A percentile compares a stretch with the other conserved stretches of the same genome.
These are phyloP conservation scores for Acipenser ruthenus DNA, from an alignment of 2,797 vertebrate species.

Conservation along the genomic window DNA sequence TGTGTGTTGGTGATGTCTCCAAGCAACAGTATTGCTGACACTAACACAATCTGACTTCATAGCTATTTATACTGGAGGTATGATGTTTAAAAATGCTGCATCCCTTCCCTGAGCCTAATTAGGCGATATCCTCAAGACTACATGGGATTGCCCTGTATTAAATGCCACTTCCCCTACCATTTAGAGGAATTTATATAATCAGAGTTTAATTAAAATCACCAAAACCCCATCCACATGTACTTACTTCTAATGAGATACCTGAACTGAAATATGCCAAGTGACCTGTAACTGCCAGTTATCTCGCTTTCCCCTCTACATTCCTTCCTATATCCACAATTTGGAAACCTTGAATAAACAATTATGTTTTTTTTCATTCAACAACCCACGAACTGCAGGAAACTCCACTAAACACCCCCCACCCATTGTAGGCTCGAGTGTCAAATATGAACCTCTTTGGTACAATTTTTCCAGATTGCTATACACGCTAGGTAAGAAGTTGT, in stretches of 20 bases:
- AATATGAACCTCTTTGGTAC: no score
- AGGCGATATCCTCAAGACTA: slow-evolving; percentile 4
- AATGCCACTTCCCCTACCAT: neutral
- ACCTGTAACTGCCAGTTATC: slow-evolving; percentile 6
- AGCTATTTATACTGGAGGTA: slow-evolving; percentile 13
- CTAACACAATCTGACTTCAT: slow-evolving; percentile 16
- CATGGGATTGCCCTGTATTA: slow-evolving; percentile 2
- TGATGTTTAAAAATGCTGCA: slow-evolving; percentile 19
- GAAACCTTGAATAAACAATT: no score
- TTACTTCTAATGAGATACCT: neutral
- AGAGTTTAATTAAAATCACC: neutral
- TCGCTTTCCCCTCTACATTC: no score
- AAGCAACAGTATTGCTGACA: slow-evolving; percentile 17
- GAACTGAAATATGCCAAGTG: neutral
- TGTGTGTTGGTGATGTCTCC: slow-evolving; percentile 20
- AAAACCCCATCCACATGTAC: neutral
- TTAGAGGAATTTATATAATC: neutral
- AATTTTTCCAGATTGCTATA: no score
- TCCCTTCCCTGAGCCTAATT: slow-evolving; percentile 9
- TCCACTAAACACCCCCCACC: no score
- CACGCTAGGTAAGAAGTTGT: no score
- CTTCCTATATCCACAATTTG: no score
- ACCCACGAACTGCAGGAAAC: no score
- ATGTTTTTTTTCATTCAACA: no score
- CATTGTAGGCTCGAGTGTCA: no score